phyloP scores from a whole-genome alignment of 2,797 vertebrate genomes.

The Threskiornis aethiopicus region DNA sequence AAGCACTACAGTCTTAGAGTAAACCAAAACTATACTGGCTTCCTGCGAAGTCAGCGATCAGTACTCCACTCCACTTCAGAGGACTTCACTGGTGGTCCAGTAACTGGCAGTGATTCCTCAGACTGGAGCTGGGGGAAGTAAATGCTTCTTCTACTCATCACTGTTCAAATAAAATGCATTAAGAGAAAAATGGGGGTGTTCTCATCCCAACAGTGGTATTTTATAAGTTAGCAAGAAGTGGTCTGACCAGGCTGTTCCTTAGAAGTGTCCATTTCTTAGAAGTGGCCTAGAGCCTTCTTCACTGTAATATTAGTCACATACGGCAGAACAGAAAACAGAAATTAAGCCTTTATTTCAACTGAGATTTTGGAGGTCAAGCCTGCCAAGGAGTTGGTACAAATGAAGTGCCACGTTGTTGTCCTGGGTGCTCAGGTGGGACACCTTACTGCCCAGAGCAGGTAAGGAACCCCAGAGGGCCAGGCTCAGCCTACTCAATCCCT shows the following conservation, averaged over 20 bases:
- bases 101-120: background rate
- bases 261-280: background rate
- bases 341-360: background rate
- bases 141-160: background rate
- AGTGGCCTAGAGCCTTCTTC: background rate
- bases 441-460: background rate
- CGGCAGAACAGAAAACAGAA: background rate
- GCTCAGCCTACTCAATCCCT: background rate
- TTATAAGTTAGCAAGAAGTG: background rate
- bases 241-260: background rate
- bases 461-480: background rate
- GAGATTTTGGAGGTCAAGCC: background rate
- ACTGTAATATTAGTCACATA: background rate
- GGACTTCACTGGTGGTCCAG: background rate
- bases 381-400: background rate
- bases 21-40: background rate
- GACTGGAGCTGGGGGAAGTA: background rate
- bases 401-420: background rate
- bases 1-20: background rate
- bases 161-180: background rate
- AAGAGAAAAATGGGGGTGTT: background rate
- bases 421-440: background rate
- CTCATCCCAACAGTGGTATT: background rate
- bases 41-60: background rate
- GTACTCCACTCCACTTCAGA: background rate